Conservation (phyloP, 2,888 invertebrate species). For the Allolobophora icterica region DNA sequence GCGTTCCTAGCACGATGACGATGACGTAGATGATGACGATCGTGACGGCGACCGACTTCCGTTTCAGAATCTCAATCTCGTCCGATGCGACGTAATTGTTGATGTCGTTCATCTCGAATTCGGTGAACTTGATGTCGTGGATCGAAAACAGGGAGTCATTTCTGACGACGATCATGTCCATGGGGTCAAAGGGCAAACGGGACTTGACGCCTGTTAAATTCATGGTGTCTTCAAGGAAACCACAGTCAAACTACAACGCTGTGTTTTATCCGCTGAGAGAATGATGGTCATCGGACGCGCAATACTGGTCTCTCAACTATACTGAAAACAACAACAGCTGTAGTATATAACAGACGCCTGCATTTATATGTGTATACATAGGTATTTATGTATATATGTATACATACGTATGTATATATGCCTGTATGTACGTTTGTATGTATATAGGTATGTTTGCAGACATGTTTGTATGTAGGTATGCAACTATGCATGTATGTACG, state of each 20-base stretch:
- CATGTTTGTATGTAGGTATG: too few relatives aligned
- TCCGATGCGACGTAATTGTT: not conserved
- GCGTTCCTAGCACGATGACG: conserved; percentile 58
- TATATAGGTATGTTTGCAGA: too few relatives aligned
- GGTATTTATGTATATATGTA: too few relatives aligned
- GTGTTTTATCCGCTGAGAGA: not conserved
- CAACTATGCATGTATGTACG: too few relatives aligned
- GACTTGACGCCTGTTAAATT: not conserved
- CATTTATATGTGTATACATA: too few relatives aligned
- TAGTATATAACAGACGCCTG: too few relatives aligned
- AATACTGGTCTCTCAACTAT: not conserved
- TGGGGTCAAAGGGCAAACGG: not conserved
- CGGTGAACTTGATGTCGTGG: not conserved
- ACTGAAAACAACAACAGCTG: not conserved
- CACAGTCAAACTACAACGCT: not conserved
- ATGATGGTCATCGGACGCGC: not conserved
- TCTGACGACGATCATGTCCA: not conserved
- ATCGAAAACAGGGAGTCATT: not conserved
- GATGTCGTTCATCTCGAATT: not conserved
- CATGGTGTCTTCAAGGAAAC: not conserved
- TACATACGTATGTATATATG: too few relatives aligned
- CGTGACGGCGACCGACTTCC: conserved; percentile 33
- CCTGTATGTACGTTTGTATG: too few relatives aligned
- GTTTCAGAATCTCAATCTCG: conserved; percentile 42
- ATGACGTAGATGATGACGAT: conserved; percentile 46